Percentiles rank a stretch among this genome's conserved stretches.
These are phyloP conservation scores for Vanessa tameamea DNA, from an alignment of 1,140 invertebrate species.

Conservation along the genomic window DNA sequence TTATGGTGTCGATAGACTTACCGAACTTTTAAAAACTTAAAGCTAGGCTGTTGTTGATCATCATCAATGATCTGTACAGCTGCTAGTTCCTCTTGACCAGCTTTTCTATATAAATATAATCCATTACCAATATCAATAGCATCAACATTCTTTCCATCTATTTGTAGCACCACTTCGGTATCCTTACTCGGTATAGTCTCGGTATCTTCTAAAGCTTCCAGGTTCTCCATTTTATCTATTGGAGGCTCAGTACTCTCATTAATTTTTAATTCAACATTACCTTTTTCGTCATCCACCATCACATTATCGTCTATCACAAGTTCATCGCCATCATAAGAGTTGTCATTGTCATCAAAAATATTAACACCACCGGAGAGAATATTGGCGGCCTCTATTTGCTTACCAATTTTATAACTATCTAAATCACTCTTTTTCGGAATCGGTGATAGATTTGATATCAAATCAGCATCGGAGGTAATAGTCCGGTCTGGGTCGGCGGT, in stretches of 20 bases:
- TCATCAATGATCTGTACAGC: constrained; percentile 74
- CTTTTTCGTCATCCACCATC: constrained; percentile 53
- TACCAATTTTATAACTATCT: constrained; percentile 69
- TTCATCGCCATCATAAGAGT: constrained; percentile 77
- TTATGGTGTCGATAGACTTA: constrained; percentile 42
- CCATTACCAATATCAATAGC: constrained; percentile 78
- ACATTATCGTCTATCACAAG: constrained; percentile 77
- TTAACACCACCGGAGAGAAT: constrained; percentile 76
- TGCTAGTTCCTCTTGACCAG: constrained; percentile 69
- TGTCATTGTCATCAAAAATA: constrained; percentile 79
- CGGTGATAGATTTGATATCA: constrained; percentile 66
- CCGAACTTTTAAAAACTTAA: constrained; percentile 79
- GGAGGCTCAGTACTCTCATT: constrained; percentile 28
- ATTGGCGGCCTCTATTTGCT: constrained; percentile 75
- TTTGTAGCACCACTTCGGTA: constrained; percentile 74
- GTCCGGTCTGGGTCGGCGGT: constrained; percentile 46
- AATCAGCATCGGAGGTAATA: constrained; percentile 43
- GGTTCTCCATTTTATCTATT: constrained; percentile 39
- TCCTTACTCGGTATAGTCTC: constrained; percentile 61
- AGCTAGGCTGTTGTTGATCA: constrained; percentile 63
- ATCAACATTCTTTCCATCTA: constrained; percentile 78
- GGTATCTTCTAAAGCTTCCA: constrained; percentile 41
- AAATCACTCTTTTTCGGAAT: constrained; percentile 66
- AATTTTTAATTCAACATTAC: constrained; percentile 44
- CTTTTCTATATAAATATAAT: constrained; percentile 75